phyloP scores from a whole-genome alignment of 1,140 invertebrate genomes.

The Lasioglossum baleicum region DNA sequence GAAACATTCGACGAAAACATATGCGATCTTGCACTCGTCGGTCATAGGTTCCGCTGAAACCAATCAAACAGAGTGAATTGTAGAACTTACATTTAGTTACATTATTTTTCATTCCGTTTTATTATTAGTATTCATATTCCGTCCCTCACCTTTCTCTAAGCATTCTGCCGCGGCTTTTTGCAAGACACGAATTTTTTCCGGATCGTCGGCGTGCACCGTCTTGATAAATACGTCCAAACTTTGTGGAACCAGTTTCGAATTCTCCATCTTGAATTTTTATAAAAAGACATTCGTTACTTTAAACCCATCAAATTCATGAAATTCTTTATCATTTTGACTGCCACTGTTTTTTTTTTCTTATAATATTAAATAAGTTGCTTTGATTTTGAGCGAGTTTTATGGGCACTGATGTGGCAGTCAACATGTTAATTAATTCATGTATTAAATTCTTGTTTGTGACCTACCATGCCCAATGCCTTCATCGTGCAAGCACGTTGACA shows the following conservation, averaged over 20 bases:
- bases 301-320: background rate
- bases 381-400: too few relatives aligned
- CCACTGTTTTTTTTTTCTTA: too few relatives aligned
- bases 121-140: background rate
- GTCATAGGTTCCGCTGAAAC: background rate
- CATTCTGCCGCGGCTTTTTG: rapidly evolving
- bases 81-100: background rate
- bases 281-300: background rate
- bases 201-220: background rate
- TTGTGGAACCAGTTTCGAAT: background rate
- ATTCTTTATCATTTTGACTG: too few relatives aligned
- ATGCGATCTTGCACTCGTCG: constrained; percentile 15
- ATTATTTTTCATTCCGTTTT: background rate
- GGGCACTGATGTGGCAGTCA: too few relatives aligned
- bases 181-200: background rate
- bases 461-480: background rate
- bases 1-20: background rate
- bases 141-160: background rate
- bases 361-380: too few relatives aligned
- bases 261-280: background rate
- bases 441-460: background rate
- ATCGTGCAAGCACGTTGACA: background rate
- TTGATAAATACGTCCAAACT: background rate
- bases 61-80: too few relatives aligned
- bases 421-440: too few relatives aligned